phyloP scores from a whole-genome alignment of 2,888 invertebrate genomes.

The Masnerella sp. region DNA sequence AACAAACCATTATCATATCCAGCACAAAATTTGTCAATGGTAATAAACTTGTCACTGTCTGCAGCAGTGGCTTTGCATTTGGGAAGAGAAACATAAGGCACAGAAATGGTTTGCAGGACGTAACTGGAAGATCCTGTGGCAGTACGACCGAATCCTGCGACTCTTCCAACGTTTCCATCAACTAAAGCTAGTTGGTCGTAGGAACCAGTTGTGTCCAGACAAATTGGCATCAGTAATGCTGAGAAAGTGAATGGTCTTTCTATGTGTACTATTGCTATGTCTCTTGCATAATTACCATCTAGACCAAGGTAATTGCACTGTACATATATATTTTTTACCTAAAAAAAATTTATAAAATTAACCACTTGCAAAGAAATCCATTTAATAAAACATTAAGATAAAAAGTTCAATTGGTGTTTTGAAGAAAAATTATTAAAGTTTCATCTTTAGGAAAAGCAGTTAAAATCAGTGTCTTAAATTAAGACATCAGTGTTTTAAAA shows the following conservation, averaged over 20 bases:
- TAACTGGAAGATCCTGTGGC: slow-evolving; percentile 65
- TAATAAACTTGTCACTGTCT: slow-evolving; percentile 66
- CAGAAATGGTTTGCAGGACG: slow-evolving; percentile 68
- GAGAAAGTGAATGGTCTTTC: slow-evolving; percentile 66
- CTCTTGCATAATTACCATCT: slow-evolving; percentile 69
- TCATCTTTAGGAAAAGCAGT: too few species aligned
- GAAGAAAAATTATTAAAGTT: too few species aligned
- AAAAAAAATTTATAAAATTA: slow-evolving; percentile 36
- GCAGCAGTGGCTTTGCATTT: slow-evolving; percentile 65
- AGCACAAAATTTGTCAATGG: slow-evolving; percentile 75
- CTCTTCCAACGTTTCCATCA: slow-evolving; percentile 68
- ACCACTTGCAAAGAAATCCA: too few species aligned
- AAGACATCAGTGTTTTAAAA: too few species aligned
- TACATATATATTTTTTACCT: slow-evolving; percentile 71
- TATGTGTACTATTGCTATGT: slow-evolving; percentile 72
- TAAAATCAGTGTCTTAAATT: too few species aligned
- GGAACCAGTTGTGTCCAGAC: slow-evolving; percentile 66
- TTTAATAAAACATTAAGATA: too few species aligned
- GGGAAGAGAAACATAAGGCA: slow-evolving; percentile 69
- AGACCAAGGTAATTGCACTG: slow-evolving; percentile 69
- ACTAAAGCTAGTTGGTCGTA: slow-evolving; percentile 64
- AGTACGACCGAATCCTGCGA: slow-evolving; percentile 75
- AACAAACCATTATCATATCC: slow-evolving; percentile 75
- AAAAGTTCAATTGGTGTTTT: too few species aligned
- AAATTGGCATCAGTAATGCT: slow-evolving; percentile 67